These are phyloP conservation scores for Falco naumanni DNA, from an alignment of 2,797 vertebrate species.

Conservation along the genomic window DNA sequence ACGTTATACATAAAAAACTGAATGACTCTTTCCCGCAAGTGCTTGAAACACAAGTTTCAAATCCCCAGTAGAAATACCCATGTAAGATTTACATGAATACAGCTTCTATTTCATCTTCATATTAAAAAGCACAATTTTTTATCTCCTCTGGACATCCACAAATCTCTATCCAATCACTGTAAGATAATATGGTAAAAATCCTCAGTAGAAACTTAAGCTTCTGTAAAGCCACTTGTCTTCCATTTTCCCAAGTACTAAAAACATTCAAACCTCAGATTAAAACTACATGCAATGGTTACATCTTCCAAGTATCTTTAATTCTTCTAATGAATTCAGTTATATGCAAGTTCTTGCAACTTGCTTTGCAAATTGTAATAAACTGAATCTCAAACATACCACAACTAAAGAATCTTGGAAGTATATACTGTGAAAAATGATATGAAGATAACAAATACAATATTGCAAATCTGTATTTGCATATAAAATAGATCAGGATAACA, in stretches of 20 bases:
- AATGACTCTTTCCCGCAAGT: neutral
- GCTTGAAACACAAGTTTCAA: neutral
- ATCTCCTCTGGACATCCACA: neutral
- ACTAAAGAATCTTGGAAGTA: slow-evolving; percentile 38
- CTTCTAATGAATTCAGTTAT: slow-evolving; percentile 1
- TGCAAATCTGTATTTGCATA: slow-evolving; percentile 32
- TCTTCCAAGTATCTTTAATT: neutral
- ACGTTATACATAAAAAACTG: neutral
- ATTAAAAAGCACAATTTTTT: neutral
- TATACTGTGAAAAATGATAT: slow-evolving; percentile 28
- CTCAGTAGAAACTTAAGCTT: neutral
- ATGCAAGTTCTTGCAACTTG: neutral
- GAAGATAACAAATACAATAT: slow-evolving; percentile 11
- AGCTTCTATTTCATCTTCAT: slow-evolving; percentile 5
- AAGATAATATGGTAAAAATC: neutral
- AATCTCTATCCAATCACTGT: neutral
- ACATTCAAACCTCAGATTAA: neutral
- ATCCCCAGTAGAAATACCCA: neutral
- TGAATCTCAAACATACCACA: neutral
- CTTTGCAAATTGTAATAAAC: slow-evolving; percentile 11
- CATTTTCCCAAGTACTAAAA: neutral
- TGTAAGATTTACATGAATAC: neutral
- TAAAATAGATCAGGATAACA: slow-evolving; percentile 22
- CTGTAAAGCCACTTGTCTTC: neutral
- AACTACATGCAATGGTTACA: neutral